Percentiles rank a stretch among this genome's conserved stretches.
Conservation (phyloP, 1,140 invertebrate species). For the Drosophila carrolli region DNA sequence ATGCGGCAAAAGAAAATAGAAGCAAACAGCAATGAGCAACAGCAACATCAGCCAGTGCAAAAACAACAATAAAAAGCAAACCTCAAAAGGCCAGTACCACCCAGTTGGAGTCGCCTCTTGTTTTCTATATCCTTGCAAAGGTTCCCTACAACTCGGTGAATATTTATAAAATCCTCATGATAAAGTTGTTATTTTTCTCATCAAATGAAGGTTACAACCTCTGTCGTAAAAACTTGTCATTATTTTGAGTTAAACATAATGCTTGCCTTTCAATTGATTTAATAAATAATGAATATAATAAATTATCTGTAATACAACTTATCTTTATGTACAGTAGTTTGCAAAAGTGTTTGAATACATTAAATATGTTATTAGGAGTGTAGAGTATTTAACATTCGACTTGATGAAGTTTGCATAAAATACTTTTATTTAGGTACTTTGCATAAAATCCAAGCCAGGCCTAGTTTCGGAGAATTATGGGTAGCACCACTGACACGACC, state of each 20-base stretch:
- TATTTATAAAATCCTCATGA: conserved; percentile 3
- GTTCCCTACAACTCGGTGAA: conserved; percentile 18
- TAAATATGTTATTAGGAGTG: too few species aligned
- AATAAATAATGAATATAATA: too few species aligned
- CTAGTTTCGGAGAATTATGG: not conserved
- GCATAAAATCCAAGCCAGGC: not conserved
- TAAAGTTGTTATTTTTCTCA: not conserved
- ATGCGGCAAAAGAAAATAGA: conserved; percentile 75
- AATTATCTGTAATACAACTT: too few species aligned
- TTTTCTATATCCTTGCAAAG: conserved; percentile 27
- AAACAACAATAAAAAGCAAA: conserved; percentile 65
- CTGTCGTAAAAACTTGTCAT: not conserved
- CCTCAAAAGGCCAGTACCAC: conserved; percentile 73
- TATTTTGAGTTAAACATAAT: too few species aligned
- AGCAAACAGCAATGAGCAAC: conserved; percentile 45
- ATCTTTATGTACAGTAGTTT: too few species aligned
- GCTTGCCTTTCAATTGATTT: not conserved
- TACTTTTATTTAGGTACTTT: conserved; percentile 2
- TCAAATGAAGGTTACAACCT: not conserved
- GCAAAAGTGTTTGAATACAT: too few species aligned
- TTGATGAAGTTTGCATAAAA: not conserved
- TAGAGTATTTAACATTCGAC: conserved; percentile 11
- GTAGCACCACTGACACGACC: not conserved
- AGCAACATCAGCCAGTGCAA: conserved; percentile 16
- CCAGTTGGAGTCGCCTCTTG: conserved; percentile 63